These are phyloP conservation scores for Lepidostoma basale DNA, from an alignment of 1,140 invertebrate genomes.

Conservation along the genomic window DNA sequence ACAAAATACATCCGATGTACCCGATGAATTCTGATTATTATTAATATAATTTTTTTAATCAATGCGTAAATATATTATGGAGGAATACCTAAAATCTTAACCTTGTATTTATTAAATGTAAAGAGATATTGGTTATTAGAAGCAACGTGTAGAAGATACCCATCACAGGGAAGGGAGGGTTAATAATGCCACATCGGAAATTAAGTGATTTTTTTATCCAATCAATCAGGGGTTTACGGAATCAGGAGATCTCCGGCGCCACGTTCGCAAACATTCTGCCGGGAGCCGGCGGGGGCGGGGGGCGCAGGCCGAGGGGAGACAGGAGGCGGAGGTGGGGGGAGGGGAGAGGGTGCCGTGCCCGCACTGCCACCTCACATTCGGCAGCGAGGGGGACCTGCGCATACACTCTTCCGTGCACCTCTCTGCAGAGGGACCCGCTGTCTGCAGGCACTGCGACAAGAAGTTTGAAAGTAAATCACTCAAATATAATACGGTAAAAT, in stretches of 20 bases:
- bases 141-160: no score
- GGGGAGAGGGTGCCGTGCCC: conserved; percentile 30
- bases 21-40: no score
- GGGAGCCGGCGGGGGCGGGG: neutral
- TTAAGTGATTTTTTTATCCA: no score
- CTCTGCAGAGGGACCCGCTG: conserved; percentile 19
- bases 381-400: conserved; percentile 37
- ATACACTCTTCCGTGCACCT: conserved; percentile 45
- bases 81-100: no score
- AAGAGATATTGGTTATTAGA: no score
- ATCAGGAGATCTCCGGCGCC: conserved; percentile 34
- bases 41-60: no score
- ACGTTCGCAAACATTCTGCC: conserved; percentile 36
- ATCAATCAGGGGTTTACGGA: conserved; percentile 44
- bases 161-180: no score
- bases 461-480: conserved; percentile 44
- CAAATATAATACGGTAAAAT: no score
- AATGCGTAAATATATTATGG: no score
- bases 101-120: no score
- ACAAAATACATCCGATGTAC: no score
- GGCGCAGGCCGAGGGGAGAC: neutral
- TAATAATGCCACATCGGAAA: no score
- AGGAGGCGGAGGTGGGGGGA: neutral
- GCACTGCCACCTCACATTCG: conserved; percentile 43
- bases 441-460: conserved; percentile 44